These are phyloP conservation scores for Hemistola chrysoprasaria DNA, from an alignment of 2,888 invertebrate species.

Conservation along the genomic window DNA sequence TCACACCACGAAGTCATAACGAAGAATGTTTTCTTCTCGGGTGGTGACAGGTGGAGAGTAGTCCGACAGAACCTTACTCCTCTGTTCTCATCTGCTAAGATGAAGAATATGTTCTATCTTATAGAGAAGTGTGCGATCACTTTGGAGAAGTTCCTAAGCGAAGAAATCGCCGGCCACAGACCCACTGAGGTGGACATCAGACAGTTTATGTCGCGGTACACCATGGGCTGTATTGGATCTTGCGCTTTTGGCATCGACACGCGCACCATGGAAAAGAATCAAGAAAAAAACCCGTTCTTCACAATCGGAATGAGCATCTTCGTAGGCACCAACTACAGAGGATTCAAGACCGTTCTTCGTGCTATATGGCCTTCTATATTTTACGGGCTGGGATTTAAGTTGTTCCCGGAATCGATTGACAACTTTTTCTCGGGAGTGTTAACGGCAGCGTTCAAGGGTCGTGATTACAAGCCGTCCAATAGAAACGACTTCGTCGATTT, in stretches of 20 bases:
- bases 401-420: slow-evolving; percentile 37
- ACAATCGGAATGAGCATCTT: slow-evolving; percentile 44
- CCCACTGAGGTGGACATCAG: slow-evolving; percentile 39
- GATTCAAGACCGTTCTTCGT: slow-evolving; percentile 36
- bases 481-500: slow-evolving; percentile 58
- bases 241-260: slow-evolving; percentile 60
- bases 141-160: slow-evolving; percentile 46
- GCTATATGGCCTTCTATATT: slow-evolving; percentile 55
- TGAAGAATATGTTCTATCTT: slow-evolving; percentile 63
- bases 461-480: slow-evolving; percentile 39
- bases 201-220: slow-evolving; percentile 43
- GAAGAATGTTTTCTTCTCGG: slow-evolving; percentile 45
- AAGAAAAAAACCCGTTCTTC: slow-evolving; percentile 41
- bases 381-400: slow-evolving; percentile 44
- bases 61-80: slow-evolving; percentile 58
- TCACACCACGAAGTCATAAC: slow-evolving; percentile 43
- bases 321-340: slow-evolving; percentile 34
- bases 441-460: slow-evolving; percentile 39
- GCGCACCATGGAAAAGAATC: slow-evolving; percentile 39
- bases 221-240: slow-evolving; percentile 55
- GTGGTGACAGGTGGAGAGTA: slow-evolving; percentile 61
- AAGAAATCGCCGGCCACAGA: slow-evolving; percentile 25
- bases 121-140: slow-evolving; percentile 43
- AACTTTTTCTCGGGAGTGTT: slow-evolving; percentile 45
- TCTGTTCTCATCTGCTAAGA: slow-evolving; percentile 57